phyloP scores from a whole-genome alignment of 1,140 invertebrate species.

The Coptotermes formosanus region DNA sequence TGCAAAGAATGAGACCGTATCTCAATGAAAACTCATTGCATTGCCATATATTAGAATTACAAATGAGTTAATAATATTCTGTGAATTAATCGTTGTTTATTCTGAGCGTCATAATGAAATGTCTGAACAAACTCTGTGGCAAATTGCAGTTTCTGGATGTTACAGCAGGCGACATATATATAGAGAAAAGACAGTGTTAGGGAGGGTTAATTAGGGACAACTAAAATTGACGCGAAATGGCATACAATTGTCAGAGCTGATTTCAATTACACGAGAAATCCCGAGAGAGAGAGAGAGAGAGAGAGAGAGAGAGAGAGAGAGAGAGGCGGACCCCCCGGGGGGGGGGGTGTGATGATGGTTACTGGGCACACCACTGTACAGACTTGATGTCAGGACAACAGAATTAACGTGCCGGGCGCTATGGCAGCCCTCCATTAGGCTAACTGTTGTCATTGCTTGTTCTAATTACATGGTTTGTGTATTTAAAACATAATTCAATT shows the following conservation, averaged over 20 bases:
- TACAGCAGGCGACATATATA: too few species aligned
- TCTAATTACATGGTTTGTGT: not conserved
- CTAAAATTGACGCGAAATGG: not conserved
- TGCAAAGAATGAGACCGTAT: too few species aligned
- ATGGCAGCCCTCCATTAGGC: not conserved
- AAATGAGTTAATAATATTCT: too few species aligned
- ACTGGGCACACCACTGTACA: not conserved
- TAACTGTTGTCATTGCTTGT: not conserved
- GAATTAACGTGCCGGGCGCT: not conserved
- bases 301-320: not conserved
- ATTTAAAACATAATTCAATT: slow-evolving; percentile 7
- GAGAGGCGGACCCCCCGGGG: too few species aligned
- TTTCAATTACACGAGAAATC: not conserved
- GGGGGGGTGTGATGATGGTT: not conserved
- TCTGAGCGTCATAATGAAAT: too few species aligned
- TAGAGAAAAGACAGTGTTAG: too few species aligned
- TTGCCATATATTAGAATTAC: too few species aligned
- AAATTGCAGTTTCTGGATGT: too few species aligned
- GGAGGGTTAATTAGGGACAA: too few species aligned
- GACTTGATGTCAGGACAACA: not conserved
- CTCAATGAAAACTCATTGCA: too few species aligned
- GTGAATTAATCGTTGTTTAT: too few species aligned
- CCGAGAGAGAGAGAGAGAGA: not conserved
- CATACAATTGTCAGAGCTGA: not conserved
- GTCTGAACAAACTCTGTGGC: too few species aligned